phyloP scores from a whole-genome alignment of 2,888 invertebrate species.

The Incurvaria masculella region DNA sequence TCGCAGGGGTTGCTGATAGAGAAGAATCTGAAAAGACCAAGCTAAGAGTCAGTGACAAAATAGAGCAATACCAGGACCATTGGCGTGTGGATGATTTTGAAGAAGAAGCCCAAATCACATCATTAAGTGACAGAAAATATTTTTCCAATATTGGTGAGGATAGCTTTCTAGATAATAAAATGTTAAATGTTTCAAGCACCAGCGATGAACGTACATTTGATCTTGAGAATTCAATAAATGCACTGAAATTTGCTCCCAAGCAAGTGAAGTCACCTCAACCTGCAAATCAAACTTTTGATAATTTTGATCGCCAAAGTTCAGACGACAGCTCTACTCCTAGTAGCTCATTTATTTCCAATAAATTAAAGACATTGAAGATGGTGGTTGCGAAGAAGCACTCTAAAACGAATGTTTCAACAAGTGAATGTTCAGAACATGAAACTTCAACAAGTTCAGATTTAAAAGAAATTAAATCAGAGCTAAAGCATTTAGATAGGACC shows the following conservation, averaged over 20 bases:
- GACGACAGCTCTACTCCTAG: too few relatives aligned
- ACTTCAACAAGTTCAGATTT: too few relatives aligned
- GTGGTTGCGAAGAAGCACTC: not conserved
- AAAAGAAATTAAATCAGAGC: not conserved
- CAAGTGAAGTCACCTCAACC: not conserved
- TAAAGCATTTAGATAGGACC: not conserved
- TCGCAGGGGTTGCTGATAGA: not conserved
- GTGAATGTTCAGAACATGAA: not conserved
- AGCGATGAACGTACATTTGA: too few relatives aligned
- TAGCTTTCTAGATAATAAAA: not conserved
- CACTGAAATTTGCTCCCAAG: not conserved
- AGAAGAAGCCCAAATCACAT: too few relatives aligned
- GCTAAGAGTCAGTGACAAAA: not conserved
- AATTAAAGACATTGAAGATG: too few relatives aligned
- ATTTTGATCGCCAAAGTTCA: not conserved
- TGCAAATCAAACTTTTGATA: not conserved
- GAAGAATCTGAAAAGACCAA: not conserved
- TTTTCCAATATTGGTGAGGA: not conserved
- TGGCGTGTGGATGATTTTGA: not conserved
- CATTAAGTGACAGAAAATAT: not conserved
- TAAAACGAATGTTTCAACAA: not conserved
- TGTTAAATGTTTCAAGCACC: not conserved
- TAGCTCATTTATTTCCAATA: too few relatives aligned
- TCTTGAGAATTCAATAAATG: not conserved
- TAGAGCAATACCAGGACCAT: not conserved